Conservation (phyloP, 1,140 invertebrate species). For the Contarinia nasturtii region DNA sequence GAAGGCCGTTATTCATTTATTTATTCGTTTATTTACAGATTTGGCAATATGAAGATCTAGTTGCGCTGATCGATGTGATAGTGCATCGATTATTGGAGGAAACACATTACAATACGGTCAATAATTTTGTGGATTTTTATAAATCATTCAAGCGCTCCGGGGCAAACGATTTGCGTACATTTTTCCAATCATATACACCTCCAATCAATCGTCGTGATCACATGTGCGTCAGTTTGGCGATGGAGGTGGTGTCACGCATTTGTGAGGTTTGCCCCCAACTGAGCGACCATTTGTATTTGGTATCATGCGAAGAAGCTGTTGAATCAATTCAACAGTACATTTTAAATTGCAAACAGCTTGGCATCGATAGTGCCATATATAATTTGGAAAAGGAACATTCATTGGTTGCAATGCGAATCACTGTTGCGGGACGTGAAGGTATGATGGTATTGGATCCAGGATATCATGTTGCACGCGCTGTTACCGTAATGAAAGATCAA, state of each 20-base stretch:
- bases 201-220: slow-evolving; percentile 56
- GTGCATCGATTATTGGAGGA: slow-evolving; percentile 56
- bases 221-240: slow-evolving; percentile 72
- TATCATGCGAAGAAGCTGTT: slow-evolving; percentile 76
- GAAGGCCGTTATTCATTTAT: neutral
- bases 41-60: slow-evolving; percentile 60
- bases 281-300: slow-evolving; percentile 43
- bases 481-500: slow-evolving; percentile 72
- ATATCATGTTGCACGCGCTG: slow-evolving; percentile 67
- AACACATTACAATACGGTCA: slow-evolving; percentile 71
- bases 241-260: slow-evolving; percentile 50
- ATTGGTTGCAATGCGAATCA: slow-evolving; percentile 55
- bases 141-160: slow-evolving; percentile 43
- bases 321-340: slow-evolving; percentile 45
- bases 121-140: slow-evolving; percentile 66
- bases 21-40: slow-evolving; percentile 28
- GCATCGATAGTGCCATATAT: slow-evolving; percentile 33
- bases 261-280: slow-evolving; percentile 41
- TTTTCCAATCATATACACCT: slow-evolving; percentile 54
- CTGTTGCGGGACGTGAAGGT: slow-evolving; percentile 48
- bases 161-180: slow-evolving; percentile 37
- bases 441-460: slow-evolving; percentile 71
- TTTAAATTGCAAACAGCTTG: slow-evolving; percentile 25
- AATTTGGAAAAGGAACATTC: slow-evolving; percentile 77
- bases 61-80: slow-evolving; percentile 49